Conservation (phyloP, 2,113 vertebrate genomes). For the Lichenostomus cassidix region DNA sequence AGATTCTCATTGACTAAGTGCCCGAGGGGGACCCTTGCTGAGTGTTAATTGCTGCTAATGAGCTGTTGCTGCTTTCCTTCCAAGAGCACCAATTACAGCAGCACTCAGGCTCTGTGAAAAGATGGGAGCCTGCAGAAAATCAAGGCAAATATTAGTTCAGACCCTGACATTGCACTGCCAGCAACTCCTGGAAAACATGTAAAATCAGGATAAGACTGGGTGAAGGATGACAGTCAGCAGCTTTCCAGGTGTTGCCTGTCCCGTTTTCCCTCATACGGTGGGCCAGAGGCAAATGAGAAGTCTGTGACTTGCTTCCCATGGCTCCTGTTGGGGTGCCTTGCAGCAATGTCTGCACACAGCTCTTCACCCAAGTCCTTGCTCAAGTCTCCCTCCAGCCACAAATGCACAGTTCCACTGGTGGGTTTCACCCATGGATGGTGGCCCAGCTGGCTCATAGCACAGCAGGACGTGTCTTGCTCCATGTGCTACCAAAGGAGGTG, state of each 20-base stretch:
- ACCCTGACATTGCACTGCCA: neutral
- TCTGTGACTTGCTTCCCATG: neutral
- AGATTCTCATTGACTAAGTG: slow-evolving; percentile 37
- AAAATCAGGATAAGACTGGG: neutral
- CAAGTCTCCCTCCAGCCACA: neutral
- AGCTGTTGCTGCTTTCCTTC: slow-evolving; percentile 50
- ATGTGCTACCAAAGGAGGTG: accelerated
- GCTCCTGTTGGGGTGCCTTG: neutral
- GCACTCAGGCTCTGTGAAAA: neutral
- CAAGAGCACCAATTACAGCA: slow-evolving; percentile 31
- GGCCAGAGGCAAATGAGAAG: neutral
- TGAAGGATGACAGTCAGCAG: neutral
- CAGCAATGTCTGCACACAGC: neutral
- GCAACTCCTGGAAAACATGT: neutral
- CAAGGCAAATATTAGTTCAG: neutral
- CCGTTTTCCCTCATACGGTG: neutral
- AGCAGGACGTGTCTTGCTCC: neutral
- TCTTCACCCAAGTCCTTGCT: neutral
- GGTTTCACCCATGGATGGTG: accelerated
- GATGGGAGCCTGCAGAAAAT: neutral
- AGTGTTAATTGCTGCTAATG: slow-evolving; percentile 65
- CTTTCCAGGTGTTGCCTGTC: neutral
- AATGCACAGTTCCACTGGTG: accelerated
- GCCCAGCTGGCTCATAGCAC: neutral
- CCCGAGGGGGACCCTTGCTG: slow-evolving; percentile 19